Evolutionary conservation across 2,113 vertebrate species (phyloP).

Genomic region (Triplophysa rosa): DNA sequence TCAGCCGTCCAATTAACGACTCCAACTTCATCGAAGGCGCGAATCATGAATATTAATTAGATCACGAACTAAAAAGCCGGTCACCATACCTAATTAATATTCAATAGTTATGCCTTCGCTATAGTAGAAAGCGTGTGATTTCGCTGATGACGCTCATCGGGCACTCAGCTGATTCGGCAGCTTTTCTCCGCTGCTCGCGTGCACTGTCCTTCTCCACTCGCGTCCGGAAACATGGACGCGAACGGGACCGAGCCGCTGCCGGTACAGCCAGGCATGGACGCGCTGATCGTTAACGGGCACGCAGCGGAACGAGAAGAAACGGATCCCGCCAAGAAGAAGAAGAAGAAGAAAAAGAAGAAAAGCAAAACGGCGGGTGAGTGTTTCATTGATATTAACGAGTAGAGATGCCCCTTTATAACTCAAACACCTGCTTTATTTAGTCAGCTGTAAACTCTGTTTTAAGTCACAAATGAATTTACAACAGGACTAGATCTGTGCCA

Average conservation of each 20-base stretch:
- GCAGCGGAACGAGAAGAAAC: conserved; percentile 3
- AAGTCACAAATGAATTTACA: not conserved
- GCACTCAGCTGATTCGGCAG: conserved; percentile 25
- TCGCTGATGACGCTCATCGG: not conserved
- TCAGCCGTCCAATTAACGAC: too few relatives aligned
- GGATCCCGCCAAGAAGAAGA: conserved; percentile 74
- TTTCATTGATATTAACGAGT: conserved; percentile 18
- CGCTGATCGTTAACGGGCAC: conserved; percentile 29
- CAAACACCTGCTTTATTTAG: conserved; percentile 9
- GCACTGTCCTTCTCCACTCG: conserved; percentile 9
- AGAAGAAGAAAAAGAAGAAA: conserved; percentile 90
- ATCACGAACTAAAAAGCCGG: not conserved
- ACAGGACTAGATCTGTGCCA: not conserved
- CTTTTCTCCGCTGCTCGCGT: conserved; percentile 26
- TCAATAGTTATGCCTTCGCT: not conserved
- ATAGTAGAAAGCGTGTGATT: not conserved
- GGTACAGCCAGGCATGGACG: conserved; percentile 5
- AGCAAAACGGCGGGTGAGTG: conserved; percentile 74
- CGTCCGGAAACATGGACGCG: conserved; percentile 29
- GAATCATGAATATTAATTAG: not conserved
- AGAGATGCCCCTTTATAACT: not conserved
- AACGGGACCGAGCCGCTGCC: conserved; percentile 27
- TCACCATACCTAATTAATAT: not conserved
- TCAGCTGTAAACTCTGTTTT: conserved; percentile 9
- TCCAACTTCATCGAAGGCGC: too few relatives aligned